phyloP scores from a whole-genome alignment of 2,888 invertebrate genomes.

The Eristalis arbustorum region DNA sequence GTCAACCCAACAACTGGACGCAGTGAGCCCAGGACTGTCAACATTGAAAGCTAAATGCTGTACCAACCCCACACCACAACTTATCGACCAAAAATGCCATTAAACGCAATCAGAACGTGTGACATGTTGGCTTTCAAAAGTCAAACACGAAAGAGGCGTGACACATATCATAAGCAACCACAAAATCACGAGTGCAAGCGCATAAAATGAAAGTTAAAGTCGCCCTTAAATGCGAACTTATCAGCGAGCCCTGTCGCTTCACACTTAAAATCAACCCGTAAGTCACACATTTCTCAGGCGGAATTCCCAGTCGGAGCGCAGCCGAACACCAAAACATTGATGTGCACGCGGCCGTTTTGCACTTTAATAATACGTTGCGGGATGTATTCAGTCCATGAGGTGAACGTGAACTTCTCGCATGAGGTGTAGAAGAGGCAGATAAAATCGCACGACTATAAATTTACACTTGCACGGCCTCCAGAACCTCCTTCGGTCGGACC shows the following conservation, averaged over 20 bases:
- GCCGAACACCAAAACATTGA: constrained; percentile 22
- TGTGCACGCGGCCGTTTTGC: constrained; percentile 56
- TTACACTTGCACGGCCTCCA: constrained; percentile 80
- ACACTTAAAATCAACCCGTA: constrained; percentile 33
- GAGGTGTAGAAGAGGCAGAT: constrained; percentile 73
- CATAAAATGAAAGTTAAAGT: background rate
- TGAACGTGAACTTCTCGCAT: constrained; percentile 61
- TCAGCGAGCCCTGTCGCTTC: background rate
- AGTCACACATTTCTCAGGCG: constrained; percentile 24
- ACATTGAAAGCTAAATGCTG: too few species aligned
- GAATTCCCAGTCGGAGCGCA: constrained; percentile 3
- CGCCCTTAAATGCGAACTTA: constrained; percentile 1
- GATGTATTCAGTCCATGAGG: constrained; percentile 54
- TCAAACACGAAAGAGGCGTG: background rate
- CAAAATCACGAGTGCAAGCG: background rate
- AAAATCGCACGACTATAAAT: constrained; percentile 80
- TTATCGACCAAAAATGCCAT: background rate
- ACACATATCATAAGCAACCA: background rate
- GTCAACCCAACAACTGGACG: too few species aligned
- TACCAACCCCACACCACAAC: too few species aligned
- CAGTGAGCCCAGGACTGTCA: too few species aligned
- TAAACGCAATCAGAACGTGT: background rate
- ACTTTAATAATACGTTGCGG: constrained; percentile 60
- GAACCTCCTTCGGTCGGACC: constrained; percentile 56
- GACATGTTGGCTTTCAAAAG: background rate